phyloP scores from a whole-genome alignment of 2,888 invertebrate genomes.

The Drosophila quinaria region DNA sequence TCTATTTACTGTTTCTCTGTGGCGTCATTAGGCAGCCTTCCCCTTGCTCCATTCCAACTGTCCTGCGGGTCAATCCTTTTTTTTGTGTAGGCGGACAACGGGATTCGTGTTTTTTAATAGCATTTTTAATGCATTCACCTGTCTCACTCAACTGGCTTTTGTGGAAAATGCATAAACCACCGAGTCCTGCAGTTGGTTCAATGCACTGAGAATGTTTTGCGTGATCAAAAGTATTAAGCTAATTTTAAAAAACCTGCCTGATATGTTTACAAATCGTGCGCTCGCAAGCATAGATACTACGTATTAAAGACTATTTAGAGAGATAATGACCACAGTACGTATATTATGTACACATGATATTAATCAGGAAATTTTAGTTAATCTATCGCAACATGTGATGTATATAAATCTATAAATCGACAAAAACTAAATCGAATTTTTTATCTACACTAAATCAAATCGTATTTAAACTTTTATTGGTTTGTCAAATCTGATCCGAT shows the following conservation, averaged over 20 bases:
- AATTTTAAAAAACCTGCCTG: constrained; percentile 31
- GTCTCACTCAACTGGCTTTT: constrained; percentile 44
- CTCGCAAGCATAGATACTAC: constrained; percentile 1
- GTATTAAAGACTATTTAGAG: constrained; percentile 1
- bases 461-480: too few species aligned
- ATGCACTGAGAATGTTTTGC: constrained; percentile 55
- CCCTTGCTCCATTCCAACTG: constrained; percentile 7
- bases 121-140: constrained; percentile 61
- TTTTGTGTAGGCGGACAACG: constrained; percentile 15
- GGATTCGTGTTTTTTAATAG: constrained; percentile 33
- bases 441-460: too few species aligned
- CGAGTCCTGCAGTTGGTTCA: constrained; percentile 55
- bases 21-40: constrained; percentile 42
- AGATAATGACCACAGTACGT: not conserved
- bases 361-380: not conserved
- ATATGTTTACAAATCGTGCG: constrained; percentile 16
- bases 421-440: too few species aligned
- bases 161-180: constrained; percentile 39
- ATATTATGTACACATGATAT: not conserved
- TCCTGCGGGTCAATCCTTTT: constrained; percentile 5
- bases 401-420: too few species aligned
- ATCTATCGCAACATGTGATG: not conserved
- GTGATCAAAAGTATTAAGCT: constrained; percentile 60
- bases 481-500: too few species aligned
- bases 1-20: constrained; percentile 43